Evolutionary conservation across 2,113 vertebrate species (phyloP), one percentile per base, ranked within the genome.

Genomic region (Boleophthalmus pectinirostris): DNA sequence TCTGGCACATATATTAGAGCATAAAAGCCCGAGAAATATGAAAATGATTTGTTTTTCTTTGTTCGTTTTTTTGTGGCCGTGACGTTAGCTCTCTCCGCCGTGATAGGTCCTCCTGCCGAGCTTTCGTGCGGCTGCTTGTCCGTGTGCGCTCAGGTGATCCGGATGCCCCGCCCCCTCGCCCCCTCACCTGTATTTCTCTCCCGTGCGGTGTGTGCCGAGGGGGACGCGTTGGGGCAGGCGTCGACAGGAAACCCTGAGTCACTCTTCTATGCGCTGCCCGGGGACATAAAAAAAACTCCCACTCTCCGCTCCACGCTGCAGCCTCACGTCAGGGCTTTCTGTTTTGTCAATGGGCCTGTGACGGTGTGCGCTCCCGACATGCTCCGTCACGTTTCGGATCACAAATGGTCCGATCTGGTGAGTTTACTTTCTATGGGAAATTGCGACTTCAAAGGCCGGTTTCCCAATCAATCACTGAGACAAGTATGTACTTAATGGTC

Each of bases 121-220:
- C 18, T 9, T 38, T 33, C 61, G 61, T 38, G 61, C 18, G 5
- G 33, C 77, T 13, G 16, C 63, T 78, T 66, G 61, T 90, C 83
- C 87, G 80, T 85, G 69, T 64, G n/a, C 33, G 33, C 33, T 64
- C 61, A 64, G 61, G 61, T 43, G 61, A 64, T 38, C 18, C 20
- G 10, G 8, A 54, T n/a, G 51, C 51, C 51, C 51, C 51, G 20
- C 51, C 51, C n/a, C 33, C 18, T 13, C 58, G 24, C 58, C 58
- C 58, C 58, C 58, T 61, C 58, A 33, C 14, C 25, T 43, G 38
- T 43, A 9, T 43, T 43, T 10, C 1, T 43, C 35, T 38, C 35
- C 35, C 9, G 35, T 38, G 9, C 9, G 5, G 5, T 38, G 35
- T 38, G 35, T 43, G 38, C 38, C 10, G 3, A 14, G 46, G 24